These are phyloP conservation scores for Erebia aethiops DNA, from an alignment of 2,888 invertebrate genomes.

Conservation along the genomic window DNA sequence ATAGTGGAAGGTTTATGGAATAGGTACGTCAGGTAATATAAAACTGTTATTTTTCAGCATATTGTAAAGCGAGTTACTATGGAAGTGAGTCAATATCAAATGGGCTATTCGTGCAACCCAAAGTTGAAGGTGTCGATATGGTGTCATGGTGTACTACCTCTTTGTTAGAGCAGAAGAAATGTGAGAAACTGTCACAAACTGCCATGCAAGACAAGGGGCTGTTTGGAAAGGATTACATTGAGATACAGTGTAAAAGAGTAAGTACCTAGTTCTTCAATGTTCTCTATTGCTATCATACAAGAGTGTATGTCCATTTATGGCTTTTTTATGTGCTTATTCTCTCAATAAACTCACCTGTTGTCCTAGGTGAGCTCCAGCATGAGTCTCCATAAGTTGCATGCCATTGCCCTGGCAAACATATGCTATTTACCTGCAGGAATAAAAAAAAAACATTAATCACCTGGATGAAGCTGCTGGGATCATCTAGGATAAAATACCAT, in stretches of 20 bases:
- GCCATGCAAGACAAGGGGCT: conserved; percentile 85
- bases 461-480: too few relatives aligned
- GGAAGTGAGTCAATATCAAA: conserved; percentile 51
- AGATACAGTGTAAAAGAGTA: conserved; percentile 87
- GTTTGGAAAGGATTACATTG: conserved; percentile 85
- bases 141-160: conserved; percentile 94
- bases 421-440: too few relatives aligned
- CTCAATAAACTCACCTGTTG: too few relatives aligned
- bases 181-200: conserved; percentile 88
- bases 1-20: background rate
- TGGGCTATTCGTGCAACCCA: conserved; percentile 47
- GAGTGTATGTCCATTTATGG: too few relatives aligned
- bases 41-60: background rate
- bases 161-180: conserved; percentile 90
- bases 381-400: too few relatives aligned
- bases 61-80: conserved; percentile 37
- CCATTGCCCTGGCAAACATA: too few relatives aligned
- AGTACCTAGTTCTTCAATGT: conserved; percentile 34
- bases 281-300: too few relatives aligned
- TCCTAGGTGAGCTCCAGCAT: too few relatives aligned
- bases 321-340: too few relatives aligned
- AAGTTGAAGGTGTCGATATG: conserved; percentile 63
- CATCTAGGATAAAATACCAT: too few relatives aligned
- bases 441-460: too few relatives aligned
- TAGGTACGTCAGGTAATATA: too few relatives aligned